Conservation (phyloP, 2,888 invertebrate species). For the Polylopha cassiicola region DNA sequence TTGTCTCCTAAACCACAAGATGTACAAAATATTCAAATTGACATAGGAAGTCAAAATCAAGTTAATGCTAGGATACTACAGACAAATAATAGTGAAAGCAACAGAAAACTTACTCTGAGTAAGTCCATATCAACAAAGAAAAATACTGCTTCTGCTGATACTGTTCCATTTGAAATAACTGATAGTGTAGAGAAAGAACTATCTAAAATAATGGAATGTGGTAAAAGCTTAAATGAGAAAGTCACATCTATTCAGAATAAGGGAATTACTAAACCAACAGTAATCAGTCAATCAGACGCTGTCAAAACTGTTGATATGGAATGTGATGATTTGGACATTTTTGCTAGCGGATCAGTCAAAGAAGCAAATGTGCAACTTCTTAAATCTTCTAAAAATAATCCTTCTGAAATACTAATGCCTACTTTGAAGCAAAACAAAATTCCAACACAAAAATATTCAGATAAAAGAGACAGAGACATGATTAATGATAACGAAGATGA, state of each 20-base stretch:
- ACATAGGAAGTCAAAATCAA: constrained; percentile 26
- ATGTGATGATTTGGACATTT: constrained; percentile 45
- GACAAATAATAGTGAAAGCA: constrained; percentile 21
- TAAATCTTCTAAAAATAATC: constrained; percentile 37
- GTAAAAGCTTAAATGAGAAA: too few relatives aligned
- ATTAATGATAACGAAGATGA: constrained; percentile 33
- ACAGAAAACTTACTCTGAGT: constrained; percentile 17
- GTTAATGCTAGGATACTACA: constrained; percentile 24
- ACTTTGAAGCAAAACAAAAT: constrained; percentile 33
- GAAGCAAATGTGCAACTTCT: constrained; percentile 44
- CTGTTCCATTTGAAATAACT: constrained; percentile 58
- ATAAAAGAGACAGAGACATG: constrained; percentile 46
- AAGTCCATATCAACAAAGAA: constrained; percentile 48
- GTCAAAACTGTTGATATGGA: too few relatives aligned
- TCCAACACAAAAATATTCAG: constrained; percentile 36
- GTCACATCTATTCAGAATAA: too few relatives aligned
- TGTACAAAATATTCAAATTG: constrained; percentile 33
- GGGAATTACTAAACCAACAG: too few relatives aligned
- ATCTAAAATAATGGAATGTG: constrained; percentile 50
- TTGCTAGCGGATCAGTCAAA: constrained; percentile 53
- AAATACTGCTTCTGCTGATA: constrained; percentile 64
- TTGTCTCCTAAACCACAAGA: constrained; percentile 23
- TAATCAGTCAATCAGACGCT: too few relatives aligned
- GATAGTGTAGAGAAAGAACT: constrained; percentile 64
- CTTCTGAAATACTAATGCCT: constrained; percentile 54